Percentiles rank a stretch among this genome's conserved stretches.
phyloP scores from a whole-genome alignment of 2,797 vertebrate genomes.

The Falco peregrinus region DNA sequence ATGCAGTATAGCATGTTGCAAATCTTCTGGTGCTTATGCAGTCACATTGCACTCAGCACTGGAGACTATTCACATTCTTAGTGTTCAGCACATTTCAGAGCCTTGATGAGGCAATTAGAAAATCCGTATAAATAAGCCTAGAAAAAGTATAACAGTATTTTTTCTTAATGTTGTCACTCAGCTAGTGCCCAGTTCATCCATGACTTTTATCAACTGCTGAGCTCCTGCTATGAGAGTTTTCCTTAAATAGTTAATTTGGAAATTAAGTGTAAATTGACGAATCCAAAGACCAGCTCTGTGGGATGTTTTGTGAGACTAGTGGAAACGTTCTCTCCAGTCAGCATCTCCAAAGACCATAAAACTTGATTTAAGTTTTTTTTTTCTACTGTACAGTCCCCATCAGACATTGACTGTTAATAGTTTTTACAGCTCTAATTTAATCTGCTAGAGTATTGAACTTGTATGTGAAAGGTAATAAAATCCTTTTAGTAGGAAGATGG shows the following conservation, averaged over 20 bases:
- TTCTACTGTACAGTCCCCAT: constrained; percentile 10
- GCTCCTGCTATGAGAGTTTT: neutral
- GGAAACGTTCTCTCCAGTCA: constrained; percentile 42
- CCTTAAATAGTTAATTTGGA: constrained; percentile 20
- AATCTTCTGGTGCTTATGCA: constrained; percentile 34
- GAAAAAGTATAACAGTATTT: neutral
- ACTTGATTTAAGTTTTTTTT: constrained; percentile 31
- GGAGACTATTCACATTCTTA: constrained; percentile 13
- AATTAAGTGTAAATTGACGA: constrained; percentile 20
- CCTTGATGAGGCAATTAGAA: constrained; percentile 43
- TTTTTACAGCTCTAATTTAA: constrained; percentile 68
- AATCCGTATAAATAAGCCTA: neutral
- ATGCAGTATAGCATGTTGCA: neutral
- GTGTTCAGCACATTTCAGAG: constrained; percentile 5
- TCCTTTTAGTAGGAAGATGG: constrained; percentile 64
- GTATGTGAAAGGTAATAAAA: constrained; percentile 63
- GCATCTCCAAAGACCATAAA: constrained; percentile 46
- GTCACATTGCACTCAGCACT: neutral
- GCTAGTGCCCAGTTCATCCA: neutral
- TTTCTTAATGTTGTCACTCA: constrained; percentile 1
- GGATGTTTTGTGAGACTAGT: constrained; percentile 23
- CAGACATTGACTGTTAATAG: constrained; percentile 34
- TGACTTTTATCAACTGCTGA: neutral
- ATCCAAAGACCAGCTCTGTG: neutral
- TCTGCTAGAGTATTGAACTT: constrained; percentile 61